A percentile compares a stretch with the other conserved stretches of the same genome.
phyloP scores from a whole-genome alignment of 2,113 vertebrate genomes.

The Lepus europaeus region DNA sequence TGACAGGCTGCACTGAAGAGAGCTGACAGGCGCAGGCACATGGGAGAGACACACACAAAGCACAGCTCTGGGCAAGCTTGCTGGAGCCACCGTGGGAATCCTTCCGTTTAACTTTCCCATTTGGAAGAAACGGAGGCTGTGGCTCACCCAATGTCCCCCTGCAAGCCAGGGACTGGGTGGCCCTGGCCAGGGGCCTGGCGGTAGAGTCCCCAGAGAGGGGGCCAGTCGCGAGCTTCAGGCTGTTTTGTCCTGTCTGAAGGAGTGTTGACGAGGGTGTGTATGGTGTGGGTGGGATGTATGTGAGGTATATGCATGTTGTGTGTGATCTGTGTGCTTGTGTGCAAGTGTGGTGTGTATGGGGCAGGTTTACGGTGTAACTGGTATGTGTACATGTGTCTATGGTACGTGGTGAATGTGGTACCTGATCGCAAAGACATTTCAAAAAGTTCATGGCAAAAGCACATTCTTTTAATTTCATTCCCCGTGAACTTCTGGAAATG shows the following conservation, averaged over 20 bases:
- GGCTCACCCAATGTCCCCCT: background rate
- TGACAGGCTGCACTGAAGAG: background rate
- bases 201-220: background rate
- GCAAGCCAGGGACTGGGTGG: too few relatives aligned
- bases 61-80: background rate
- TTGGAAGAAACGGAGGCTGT: background rate
- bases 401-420: too few relatives aligned
- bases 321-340: background rate
- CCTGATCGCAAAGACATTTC: too few relatives aligned
- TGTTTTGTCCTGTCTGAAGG: background rate
- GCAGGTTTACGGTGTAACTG: too few relatives aligned
- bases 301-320: too few relatives aligned
- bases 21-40: background rate
- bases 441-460: too few relatives aligned
- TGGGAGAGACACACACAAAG: fast-evolving
- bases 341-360: background rate
- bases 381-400: background rate
- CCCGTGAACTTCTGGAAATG: too few relatives aligned
- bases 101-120: background rate
- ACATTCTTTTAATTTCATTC: too few relatives aligned
- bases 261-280: too few relatives aligned
- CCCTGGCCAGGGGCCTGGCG: background rate
- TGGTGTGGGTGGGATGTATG: too few relatives aligned
- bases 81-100: background rate
- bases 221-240: background rate